These are phyloP conservation scores for Lagria hirta DNA, from an alignment of 2,888 invertebrate species.

Conservation along the genomic window DNA sequence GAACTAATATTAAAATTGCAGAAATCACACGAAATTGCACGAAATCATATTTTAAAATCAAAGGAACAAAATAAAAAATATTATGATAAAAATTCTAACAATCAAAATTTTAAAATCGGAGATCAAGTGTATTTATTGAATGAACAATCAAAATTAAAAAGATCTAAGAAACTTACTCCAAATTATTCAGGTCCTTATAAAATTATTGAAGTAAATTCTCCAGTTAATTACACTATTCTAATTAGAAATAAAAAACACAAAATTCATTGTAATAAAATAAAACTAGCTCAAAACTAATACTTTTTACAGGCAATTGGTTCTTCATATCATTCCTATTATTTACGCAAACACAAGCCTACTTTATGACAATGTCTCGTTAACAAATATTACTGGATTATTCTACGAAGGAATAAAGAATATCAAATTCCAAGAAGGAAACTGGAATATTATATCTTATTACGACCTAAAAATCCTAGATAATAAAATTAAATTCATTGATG, in stretches of 20 bases:
- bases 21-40: conserved; percentile 31
- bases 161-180: conserved; percentile 23
- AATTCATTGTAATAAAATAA: conserved; percentile 10
- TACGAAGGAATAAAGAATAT: no score
- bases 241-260: conserved; percentile 5
- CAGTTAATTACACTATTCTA: conserved; percentile 2
- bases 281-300: no score
- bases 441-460: no score
- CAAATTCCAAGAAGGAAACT: no score
- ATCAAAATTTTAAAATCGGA: conserved; percentile 14
- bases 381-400: neutral
- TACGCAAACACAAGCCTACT: neutral
- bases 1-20: conserved; percentile 36
- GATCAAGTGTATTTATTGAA: conserved; percentile 18
- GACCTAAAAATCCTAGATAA: no score
- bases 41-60: conserved; percentile 32
- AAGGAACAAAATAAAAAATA: conserved; percentile 39
- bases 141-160: conserved; percentile 7
- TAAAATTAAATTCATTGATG: no score
- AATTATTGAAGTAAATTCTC: conserved; percentile 11
- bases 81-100: conserved; percentile 30
- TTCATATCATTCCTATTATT: neutral
- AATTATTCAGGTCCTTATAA: conserved; percentile 24
- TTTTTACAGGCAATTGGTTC: no score
- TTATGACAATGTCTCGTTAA: neutral